Base-by-base conservation (phyloP, 1,140 invertebrate species). In the Caenorhabditis inopinata region DNA sequence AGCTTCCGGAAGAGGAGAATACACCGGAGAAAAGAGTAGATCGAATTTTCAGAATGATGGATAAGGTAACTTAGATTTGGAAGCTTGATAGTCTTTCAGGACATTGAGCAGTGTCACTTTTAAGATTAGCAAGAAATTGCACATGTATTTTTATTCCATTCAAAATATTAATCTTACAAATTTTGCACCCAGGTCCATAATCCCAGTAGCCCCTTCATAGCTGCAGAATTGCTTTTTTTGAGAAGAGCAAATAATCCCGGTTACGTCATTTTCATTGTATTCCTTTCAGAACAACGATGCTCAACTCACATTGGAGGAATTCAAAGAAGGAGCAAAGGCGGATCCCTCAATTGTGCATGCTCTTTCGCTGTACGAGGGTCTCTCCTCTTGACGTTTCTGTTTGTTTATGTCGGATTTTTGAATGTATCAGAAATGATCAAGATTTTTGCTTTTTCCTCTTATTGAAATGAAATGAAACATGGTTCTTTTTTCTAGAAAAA, bases 11-110 rank as follows among this genome's bases (percentile, higher is more conserved):
- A 49, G 87, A 88, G 16, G 95, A 97, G 88, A 96, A 96, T 89
- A 96, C 94, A 47, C 94, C 95, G 1, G 94, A 96, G 89, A 96
- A 96, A 86, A 92, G 96, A 87, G 95, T 97, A 38, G 95, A 97
- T 89, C 95, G 96, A 89, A 97, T 97, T 87, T 97, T 97, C 90
- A 94, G 96, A 89, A 95, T 96, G 89, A 96, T 97, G 95, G 96
- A 97, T 90, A 96, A 90, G 85, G 90, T 90, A 85, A 85, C 0
- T 25, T 1, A 6, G 4, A n/a, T n/a, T n/a, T n/a, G n/a, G n/a
- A n/a, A n/a, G n/a, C n/a, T n/a, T n/a, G n/a, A n/a, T n/a, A n/a
- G n/a, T n/a, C n/a, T n/a, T n/a, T n/a, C n/a, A n/a, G n/a, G n/a
- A n/a, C n/a, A n/a, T n/a, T n/a, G n/a, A n/a, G n/a, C n/a, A n/a